Conservation (phyloP, 2,888 invertebrate species). For the Pachydiplax longipennis region DNA sequence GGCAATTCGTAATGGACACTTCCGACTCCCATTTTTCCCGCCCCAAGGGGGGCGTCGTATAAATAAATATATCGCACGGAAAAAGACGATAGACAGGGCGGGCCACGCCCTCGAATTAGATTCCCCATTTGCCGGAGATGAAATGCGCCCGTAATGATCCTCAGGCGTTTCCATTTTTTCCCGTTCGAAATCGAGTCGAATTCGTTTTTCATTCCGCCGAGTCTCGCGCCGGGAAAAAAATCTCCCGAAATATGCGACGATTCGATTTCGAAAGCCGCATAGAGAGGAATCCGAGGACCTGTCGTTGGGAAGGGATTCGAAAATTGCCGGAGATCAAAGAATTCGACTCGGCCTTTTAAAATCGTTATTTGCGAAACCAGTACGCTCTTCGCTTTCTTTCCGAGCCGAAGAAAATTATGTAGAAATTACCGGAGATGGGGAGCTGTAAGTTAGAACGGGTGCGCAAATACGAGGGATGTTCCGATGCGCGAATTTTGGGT, state of each 20-base stretch:
- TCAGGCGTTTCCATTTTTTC: background rate
- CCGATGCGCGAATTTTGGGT: too few species aligned
- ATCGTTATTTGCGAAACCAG: too few species aligned
- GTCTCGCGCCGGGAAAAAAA: background rate
- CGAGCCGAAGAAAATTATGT: too few species aligned
- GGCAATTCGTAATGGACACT: constrained; percentile 42
- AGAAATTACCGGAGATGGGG: too few species aligned
- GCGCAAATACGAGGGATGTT: too few species aligned
- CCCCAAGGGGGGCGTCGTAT: background rate
- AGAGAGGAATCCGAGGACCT: background rate
- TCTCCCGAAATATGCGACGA: background rate
- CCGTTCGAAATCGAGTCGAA: background rate
- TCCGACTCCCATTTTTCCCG: background rate
- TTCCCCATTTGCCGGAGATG: background rate
- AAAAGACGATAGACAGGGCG: background rate
- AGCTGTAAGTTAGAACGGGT: too few species aligned
- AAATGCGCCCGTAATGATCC: background rate
- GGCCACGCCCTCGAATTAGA: constrained; percentile 21
- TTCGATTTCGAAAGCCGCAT: background rate
- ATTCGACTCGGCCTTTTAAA: too few species aligned
- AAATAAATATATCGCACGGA: constrained; percentile 28
- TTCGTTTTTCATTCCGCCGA: background rate
- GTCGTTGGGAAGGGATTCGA: too few species aligned
- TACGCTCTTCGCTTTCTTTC: too few species aligned
- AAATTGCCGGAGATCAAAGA: too few species aligned